Conservation (phyloP, 2,113 vertebrate species). For the Rhinolophus ferrumequinum region DNA sequence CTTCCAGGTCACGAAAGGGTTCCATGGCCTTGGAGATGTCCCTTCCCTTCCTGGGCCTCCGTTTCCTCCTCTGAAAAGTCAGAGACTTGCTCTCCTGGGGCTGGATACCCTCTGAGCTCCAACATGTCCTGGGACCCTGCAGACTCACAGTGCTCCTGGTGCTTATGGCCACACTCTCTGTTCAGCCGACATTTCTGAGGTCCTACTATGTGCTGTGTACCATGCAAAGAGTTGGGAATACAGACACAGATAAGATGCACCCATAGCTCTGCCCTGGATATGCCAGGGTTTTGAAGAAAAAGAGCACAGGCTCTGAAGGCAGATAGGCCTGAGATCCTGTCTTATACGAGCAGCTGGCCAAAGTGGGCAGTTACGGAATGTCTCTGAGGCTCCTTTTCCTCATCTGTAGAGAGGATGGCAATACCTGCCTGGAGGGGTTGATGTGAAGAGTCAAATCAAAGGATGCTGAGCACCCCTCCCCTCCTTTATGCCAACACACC, state of each 20-base stretch:
- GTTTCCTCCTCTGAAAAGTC: background rate
- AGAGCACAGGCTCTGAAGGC: background rate
- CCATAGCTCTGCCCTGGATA: background rate
- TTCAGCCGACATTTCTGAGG: background rate
- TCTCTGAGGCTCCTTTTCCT: background rate
- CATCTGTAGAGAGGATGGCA: accelerated
- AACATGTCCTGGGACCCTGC: background rate
- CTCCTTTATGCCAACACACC: background rate
- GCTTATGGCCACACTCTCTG: background rate
- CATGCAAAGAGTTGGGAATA: accelerated
- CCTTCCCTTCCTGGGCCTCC: background rate
- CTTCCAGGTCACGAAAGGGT: background rate
- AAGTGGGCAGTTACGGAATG: background rate
- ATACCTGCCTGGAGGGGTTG: too few relatives aligned
- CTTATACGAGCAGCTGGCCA: background rate
- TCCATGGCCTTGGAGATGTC: background rate
- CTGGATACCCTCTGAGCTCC: background rate
- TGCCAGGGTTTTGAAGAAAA: background rate
- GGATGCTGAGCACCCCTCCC: accelerated
- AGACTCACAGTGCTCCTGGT: background rate
- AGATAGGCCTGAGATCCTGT: background rate
- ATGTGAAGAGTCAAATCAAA: background rate
- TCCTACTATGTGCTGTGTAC: background rate
- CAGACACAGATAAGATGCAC: accelerated
- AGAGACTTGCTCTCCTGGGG: background rate